phyloP scores from a whole-genome alignment of 2,113 vertebrate species.

The Lota lota region DNA sequence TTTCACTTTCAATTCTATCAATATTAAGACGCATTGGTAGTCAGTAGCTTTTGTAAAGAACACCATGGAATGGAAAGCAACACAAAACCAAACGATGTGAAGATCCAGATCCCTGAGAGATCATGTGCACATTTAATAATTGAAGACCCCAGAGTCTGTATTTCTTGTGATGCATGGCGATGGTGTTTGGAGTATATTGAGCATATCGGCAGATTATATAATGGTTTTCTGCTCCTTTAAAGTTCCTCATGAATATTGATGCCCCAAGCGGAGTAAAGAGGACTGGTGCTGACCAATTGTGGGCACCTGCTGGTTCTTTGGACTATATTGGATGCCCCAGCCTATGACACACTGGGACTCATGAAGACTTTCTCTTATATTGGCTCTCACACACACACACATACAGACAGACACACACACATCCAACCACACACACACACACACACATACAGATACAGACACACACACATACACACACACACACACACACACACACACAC shows the following conservation, averaged over 20 bases:
- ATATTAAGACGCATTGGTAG: background rate
- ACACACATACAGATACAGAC: background rate
- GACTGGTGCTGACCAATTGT: constrained; percentile 39
- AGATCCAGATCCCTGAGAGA: no score
- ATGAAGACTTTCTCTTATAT: background rate
- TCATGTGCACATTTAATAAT: no score
- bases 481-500: background rate
- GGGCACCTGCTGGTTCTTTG: constrained; percentile 4
- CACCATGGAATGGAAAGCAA: constrained; percentile 12
- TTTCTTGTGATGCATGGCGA: constrained; percentile 18
- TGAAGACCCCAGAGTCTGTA: constrained; percentile 18
- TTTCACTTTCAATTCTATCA: background rate
- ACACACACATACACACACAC: background rate
- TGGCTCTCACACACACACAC: background rate
- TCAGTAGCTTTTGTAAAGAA: background rate
- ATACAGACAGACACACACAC: background rate
- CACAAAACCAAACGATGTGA: no score
- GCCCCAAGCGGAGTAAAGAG: constrained; percentile 35
- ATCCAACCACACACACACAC: background rate
- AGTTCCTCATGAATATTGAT: constrained; percentile 38
- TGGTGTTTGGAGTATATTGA: constrained; percentile 19
- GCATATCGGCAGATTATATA: constrained; percentile 21
- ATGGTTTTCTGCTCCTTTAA: constrained; percentile 43
- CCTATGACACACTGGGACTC: background rate
- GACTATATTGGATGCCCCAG: background rate